Conservation (phyloP, 2,888 invertebrate genomes). For the Antitype chi region DNA sequence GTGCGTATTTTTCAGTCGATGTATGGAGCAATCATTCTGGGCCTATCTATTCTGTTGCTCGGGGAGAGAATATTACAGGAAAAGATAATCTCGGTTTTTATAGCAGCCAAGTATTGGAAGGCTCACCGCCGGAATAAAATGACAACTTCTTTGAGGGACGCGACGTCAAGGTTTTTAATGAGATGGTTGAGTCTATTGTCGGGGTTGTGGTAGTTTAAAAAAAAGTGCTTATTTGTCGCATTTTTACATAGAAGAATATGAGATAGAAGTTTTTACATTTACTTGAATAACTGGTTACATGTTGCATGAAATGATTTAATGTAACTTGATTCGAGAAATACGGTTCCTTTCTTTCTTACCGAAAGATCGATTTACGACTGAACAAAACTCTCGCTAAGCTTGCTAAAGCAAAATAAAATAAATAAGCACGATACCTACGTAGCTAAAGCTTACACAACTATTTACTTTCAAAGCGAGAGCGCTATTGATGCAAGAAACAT, state of each 20-base stretch:
- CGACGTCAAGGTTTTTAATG: conserved; percentile 45
- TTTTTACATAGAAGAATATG: no score
- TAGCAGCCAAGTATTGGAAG: conserved; percentile 71
- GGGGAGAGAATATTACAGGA: conserved; percentile 73
- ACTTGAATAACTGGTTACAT: background rate
- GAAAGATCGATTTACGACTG: background rate
- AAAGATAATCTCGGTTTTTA: conserved; percentile 76
- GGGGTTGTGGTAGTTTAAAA: background rate
- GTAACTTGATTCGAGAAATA: background rate
- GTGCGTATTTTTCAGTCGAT: background rate
- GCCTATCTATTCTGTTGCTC: conserved; percentile 11
- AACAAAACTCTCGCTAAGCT: background rate
- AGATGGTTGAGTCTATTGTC: conserved; percentile 46
- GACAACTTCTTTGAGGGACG: conserved; percentile 49
- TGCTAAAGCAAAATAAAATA: background rate
- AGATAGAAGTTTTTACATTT: background rate
- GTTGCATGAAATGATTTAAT: background rate
- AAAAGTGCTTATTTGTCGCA: no score
- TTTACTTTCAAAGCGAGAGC: no score
- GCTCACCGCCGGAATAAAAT: conserved; percentile 66
- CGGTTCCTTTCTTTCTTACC: fast-evolving
- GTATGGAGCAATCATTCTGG: background rate
- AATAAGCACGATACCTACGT: background rate
- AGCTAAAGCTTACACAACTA: background rate
- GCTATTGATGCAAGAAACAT: background rate